Percentiles rank a stretch among this genome's conserved stretches.
phyloP scores from a whole-genome alignment of 2,888 invertebrate species.

The Oxyteleia sp. region DNA sequence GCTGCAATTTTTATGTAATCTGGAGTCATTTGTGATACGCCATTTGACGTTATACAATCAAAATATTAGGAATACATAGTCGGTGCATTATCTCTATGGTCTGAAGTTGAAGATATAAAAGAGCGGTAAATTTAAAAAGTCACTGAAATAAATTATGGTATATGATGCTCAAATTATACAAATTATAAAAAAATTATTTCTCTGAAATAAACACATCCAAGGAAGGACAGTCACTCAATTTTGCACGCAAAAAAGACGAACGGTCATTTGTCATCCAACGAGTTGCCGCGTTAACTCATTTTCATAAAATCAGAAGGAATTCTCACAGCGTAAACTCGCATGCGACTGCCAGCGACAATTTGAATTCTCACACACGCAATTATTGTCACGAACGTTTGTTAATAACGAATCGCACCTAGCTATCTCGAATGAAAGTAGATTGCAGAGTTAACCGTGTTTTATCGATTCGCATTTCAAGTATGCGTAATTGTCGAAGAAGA shows the following conservation, averaged over 20 bases:
- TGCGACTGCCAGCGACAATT: constrained; percentile 51
- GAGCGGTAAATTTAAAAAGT: no score
- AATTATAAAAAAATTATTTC: no score
- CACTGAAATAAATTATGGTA: no score
- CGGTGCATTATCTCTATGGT: no score
- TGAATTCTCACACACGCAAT: constrained; percentile 65
- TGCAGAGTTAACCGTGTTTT: constrained; percentile 35
- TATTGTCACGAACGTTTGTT: constrained; percentile 67
- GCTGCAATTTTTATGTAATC: no score
- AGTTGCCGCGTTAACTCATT: constrained; percentile 36
- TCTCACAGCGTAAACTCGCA: constrained; percentile 49
- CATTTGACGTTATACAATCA: no score
- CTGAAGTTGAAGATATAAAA: no score
- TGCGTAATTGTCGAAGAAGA: constrained; percentile 51
- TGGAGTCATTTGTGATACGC: no score
- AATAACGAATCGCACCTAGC: constrained; percentile 65
- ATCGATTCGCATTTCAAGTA: constrained; percentile 49
- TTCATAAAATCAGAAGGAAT: constrained; percentile 56
- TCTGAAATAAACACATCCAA: no score
- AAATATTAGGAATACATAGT: no score
- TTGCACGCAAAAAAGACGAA: constrained; percentile 5
- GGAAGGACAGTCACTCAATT: constrained; percentile 1
- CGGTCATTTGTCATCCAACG: constrained; percentile 59
- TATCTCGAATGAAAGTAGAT: constrained; percentile 69
- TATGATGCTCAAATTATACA: no score